Evolutionary conservation across 2,888 invertebrate genomes (phyloP), one percentile per base, ranked within the genome.

Genomic region (Lepeophtheirus nordmannii): DNA sequence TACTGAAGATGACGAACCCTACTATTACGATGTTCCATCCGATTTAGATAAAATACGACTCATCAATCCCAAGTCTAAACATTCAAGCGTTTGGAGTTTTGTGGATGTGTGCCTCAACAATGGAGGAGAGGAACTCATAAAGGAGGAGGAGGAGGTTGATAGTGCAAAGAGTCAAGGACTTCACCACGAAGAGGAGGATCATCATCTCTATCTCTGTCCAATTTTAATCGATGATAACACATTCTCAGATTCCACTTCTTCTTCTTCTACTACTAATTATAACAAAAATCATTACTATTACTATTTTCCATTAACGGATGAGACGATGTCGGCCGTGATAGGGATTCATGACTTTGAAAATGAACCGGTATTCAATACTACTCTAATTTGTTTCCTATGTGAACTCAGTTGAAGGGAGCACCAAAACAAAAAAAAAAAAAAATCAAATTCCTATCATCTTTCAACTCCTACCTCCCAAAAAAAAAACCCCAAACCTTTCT

Each of bases 261-360:
- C 53, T n/a, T 46, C 5, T 46, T 46, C 53, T 8, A n/a, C 53
- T 8, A n/a, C 53, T 46, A 46, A 46, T 46, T 17, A 46, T 46
- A 46, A 46, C 17, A 46, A 46, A 5, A 46, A 46, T 17, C 53
- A 46, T n/a, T 46, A 46, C 8, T 46, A 46, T 46, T 46, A 46
- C 53, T 46, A 46, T 46, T 5, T 46, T 14, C 53, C 53, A 14
- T 46, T 46, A 46, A 46, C 2, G 17, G 53, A 46, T 1, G 53
- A 46, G 53, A 46, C 14, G 53, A 46, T 46, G 53, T 46, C 53
- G n/a, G 53, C 53, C 53, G 53, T 46, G 14, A 46, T 46, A n/a
- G 53, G 53, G 53, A 46, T 46, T 46, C 14, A 46, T 46, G 53
- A 46, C 53, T 46, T 46, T 46, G 53, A 46, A 46, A 46, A 46